A percentile compares a stretch with the other conserved stretches of the same genome.
Conservation (phyloP, 2,113 vertebrate species). For the Chloropsis hardwickii region DNA sequence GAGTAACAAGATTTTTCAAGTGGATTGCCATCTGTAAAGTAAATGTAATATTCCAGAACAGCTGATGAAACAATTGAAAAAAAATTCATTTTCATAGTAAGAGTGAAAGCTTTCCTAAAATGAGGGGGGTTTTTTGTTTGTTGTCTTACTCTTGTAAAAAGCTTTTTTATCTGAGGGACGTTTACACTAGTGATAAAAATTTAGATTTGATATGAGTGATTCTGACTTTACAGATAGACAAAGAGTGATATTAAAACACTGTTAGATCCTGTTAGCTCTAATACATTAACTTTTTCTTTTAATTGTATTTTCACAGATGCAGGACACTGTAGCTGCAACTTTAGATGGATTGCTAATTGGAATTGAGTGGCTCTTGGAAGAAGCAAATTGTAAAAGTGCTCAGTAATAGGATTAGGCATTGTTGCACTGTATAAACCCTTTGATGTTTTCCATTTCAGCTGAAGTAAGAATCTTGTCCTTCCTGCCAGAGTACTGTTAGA, state of each 20-base stretch:
- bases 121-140: background rate
- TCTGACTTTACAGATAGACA: background rate
- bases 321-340: slow-evolving; percentile 84
- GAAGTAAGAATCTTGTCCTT: background rate
- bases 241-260: background rate
- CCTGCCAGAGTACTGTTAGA: background rate
- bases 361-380: slow-evolving; percentile 87
- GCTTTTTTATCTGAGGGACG: background rate
- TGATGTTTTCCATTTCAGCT: background rate
- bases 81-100: background rate
- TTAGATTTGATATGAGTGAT: background rate
- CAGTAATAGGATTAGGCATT: slow-evolving; percentile 10
- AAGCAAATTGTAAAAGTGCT: slow-evolving; percentile 74
- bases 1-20: background rate
- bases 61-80: background rate
- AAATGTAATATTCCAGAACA: background rate
- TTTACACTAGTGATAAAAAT: background rate
- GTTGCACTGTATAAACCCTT: background rate
- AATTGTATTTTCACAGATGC: slow-evolving; percentile 72
- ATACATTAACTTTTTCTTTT: background rate
- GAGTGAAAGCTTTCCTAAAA: background rate
- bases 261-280: background rate
- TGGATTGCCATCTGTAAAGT: background rate
- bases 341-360: slow-evolving; percentile 84
- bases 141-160: background rate